Evolutionary conservation across 2,113 vertebrate genomes (phyloP).

Genomic region (Eidolon helvum): DNA sequence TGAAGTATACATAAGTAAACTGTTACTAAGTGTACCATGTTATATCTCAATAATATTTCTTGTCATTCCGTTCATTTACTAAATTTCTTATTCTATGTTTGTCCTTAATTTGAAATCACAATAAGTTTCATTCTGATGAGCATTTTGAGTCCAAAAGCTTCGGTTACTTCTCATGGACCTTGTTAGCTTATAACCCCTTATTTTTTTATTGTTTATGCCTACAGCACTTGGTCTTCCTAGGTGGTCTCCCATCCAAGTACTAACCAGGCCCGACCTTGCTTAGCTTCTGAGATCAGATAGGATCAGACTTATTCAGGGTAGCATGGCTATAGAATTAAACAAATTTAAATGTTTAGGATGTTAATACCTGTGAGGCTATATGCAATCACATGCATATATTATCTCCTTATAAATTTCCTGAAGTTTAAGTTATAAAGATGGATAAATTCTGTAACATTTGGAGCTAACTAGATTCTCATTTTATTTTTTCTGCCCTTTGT

Average conservation of each 20-base stretch:
- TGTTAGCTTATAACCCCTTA: too few relatives aligned
- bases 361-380: not conserved
- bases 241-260: too few relatives aligned
- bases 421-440: not conserved
- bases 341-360: not conserved
- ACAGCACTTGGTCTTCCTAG: too few relatives aligned
- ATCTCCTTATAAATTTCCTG: not conserved
- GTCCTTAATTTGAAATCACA: not conserved
- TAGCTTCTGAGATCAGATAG: too few relatives aligned
- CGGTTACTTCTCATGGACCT: not conserved
- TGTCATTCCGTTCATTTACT: slow-evolving; percentile 35
- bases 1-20: slow-evolving; percentile 46
- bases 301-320: too few relatives aligned
- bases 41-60: slow-evolving; percentile 11
- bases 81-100: not conserved
- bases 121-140: not conserved
- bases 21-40: not conserved
- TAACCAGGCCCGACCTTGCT: too few relatives aligned
- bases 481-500: not conserved
- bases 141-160: not conserved
- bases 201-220: too few relatives aligned
- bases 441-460: not conserved
- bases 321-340: not conserved
- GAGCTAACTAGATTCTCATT: fast-evolving
- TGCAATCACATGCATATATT: not conserved